Base-by-base conservation (phyloP, 2,113 vertebrate species). In the Sphaerodactylus townsendi region DNA sequence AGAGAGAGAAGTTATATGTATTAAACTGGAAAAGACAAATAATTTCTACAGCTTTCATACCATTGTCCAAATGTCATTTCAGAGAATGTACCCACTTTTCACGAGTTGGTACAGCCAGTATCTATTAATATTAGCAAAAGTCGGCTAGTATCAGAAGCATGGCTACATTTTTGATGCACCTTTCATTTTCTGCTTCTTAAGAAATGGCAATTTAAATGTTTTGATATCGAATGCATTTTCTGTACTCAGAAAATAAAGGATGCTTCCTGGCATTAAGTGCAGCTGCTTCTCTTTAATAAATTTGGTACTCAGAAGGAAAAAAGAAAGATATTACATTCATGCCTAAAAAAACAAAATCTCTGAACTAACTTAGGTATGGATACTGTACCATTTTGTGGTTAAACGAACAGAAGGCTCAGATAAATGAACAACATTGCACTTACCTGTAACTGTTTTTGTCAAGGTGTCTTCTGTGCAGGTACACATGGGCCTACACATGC, bases 1-100 rank as follows among this genome's bases (percentile, higher is more conserved):
- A 2, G 46, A 87, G 89, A 86, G 25, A 89, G 25, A 3, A 9
- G 59, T 84, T 88, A 82, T 86, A 69, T 1, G n/a, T 84, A 72
- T 68, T 59, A 33, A 10, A 48, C 17, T 64, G 14, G 23, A 48
- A 64, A 28, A 37, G 14, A 72, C 64, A 64, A 70, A 71, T 35
- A 78, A 64, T 48, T 23, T 62, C 7, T 28, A 70, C 48, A 25
- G 62, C 48, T 15, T 46, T 62, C n/a, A 78, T 5, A 69, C 50
- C 30, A 44, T 41, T 69, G 68, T 35, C 19, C 30, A 44, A 62
- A 62, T 33, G n/a, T 21, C 37, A 82, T 41, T 72, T 72, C 53
- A 82, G 39, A 56, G 4, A 4, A 30, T 71, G 10, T 56, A 44
- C n/a, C n/a, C 68, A 64, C 33, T 8, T 78, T 64, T 64, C 28